phyloP scores from a whole-genome alignment of 2,888 invertebrate species.

The Odontomyia ornata region DNA sequence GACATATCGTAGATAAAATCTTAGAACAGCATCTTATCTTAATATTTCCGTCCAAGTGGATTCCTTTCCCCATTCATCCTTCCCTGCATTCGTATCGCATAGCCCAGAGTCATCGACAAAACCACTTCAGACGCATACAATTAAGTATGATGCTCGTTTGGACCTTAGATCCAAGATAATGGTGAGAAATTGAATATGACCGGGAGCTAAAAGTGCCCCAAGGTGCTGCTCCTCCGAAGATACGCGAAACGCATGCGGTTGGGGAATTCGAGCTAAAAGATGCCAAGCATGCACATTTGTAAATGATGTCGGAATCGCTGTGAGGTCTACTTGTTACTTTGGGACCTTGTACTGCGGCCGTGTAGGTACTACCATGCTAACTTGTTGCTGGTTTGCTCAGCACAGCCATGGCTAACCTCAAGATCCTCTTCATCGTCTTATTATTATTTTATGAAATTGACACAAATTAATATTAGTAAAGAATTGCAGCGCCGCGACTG shows the following conservation, averaged over 20 bases:
- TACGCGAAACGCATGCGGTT: neutral
- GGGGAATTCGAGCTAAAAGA: constrained; percentile 3
- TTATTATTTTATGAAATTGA: constrained; percentile 21
- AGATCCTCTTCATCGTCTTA: neutral
- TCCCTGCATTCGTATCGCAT: too few species aligned
- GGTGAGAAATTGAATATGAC: constrained; percentile 9
- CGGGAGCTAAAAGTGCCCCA: constrained; percentile 21
- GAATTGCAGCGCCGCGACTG: neutral
- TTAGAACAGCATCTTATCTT: too few species aligned
- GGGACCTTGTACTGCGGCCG: constrained; percentile 4
- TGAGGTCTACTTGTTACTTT: constrained; percentile 40
- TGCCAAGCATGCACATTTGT: constrained; percentile 31
- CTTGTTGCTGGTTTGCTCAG: neutral
- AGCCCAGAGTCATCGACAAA: too few species aligned
- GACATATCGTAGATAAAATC: too few species aligned
- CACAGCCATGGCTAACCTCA: neutral
- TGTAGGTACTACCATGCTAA: neutral
- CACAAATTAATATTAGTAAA: constrained; percentile 36
- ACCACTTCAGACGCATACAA: too few species aligned
- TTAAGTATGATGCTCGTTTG: neutral
- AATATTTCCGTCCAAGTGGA: too few species aligned
- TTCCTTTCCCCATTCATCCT: too few species aligned
- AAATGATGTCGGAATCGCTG: constrained; percentile 35
- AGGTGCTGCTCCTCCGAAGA: neutral
- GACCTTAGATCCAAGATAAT: constrained; percentile 35